Conservation (phyloP, 2,888 invertebrate species). For the Molanna angustata region DNA sequence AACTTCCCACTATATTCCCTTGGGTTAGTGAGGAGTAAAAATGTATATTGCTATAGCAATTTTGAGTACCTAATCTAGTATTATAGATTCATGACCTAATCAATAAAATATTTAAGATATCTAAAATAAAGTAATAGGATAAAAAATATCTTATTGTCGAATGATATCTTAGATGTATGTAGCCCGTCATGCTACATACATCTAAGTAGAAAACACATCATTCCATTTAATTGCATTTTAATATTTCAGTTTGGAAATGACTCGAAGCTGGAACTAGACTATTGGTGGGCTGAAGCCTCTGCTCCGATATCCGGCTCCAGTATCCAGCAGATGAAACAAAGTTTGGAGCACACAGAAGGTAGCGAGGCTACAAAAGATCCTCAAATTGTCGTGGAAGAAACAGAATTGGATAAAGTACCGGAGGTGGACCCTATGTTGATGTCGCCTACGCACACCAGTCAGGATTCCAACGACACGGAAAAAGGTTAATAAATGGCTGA, state of each 20-base stretch:
- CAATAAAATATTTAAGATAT: too few species aligned
- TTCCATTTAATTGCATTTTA: conserved; percentile 3
- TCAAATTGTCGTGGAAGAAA: conserved; percentile 6
- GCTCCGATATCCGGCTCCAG: conserved; percentile 42
- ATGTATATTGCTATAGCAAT: too few species aligned
- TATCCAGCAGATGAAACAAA: conserved; percentile 32
- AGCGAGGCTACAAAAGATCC: conserved; percentile 16
- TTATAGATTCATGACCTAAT: too few species aligned
- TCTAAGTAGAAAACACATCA: too few species aligned
- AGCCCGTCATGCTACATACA: too few species aligned
- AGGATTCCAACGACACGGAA: conserved; percentile 53
- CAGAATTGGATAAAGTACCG: conserved; percentile 32
- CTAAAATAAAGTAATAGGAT: too few species aligned
- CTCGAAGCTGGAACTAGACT: conserved; percentile 72
- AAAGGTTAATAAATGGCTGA: conserved; percentile 43
- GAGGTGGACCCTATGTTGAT: conserved; percentile 41
- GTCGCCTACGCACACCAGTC: conserved; percentile 47
- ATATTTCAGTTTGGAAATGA: conserved; percentile 65
- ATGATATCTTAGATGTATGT: too few species aligned
- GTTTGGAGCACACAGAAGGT: conserved; percentile 20
- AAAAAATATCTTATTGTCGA: too few species aligned
- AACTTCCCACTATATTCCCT: too few species aligned
- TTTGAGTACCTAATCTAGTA: too few species aligned
- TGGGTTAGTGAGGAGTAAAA: too few species aligned
- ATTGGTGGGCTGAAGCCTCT: conserved; percentile 69